Evolutionary conservation across 2,888 invertebrate genomes (phyloP).

Genomic region (Odontocolon sp.): DNA sequence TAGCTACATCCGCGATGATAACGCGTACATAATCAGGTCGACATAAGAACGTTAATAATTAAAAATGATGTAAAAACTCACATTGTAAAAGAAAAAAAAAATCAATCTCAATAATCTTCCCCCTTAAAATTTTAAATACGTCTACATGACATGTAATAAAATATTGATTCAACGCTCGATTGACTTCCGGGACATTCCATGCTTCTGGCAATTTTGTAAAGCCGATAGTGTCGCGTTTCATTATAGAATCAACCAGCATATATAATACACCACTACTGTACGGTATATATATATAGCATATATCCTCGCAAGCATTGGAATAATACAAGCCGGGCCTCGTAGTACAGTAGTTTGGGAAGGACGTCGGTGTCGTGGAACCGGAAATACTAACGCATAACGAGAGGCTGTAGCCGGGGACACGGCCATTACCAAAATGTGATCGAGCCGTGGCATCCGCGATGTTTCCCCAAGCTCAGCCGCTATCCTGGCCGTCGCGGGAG

Average conservation of each 20-base stretch:
- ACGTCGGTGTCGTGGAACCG: conserved; percentile 50
- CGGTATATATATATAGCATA: conserved; percentile 24
- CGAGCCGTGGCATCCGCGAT: conserved; percentile 59
- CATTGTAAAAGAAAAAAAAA: neutral
- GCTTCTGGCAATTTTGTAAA: conserved; percentile 57
- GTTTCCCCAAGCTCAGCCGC: conserved; percentile 58
- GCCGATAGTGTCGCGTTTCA: conserved; percentile 54
- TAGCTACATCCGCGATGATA: conserved; percentile 47
- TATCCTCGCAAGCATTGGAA: conserved; percentile 55
- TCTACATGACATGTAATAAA: conserved; percentile 53
- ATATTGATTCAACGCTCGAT: conserved; percentile 59
- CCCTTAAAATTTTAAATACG: too few relatives aligned
- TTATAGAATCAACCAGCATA: neutral
- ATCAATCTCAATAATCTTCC: too few relatives aligned
- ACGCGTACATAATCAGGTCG: conserved; percentile 56
- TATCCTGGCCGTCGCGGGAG: conserved; percentile 28
- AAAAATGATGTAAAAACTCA: neutral
- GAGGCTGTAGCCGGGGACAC: conserved; percentile 56
- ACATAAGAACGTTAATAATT: conserved; percentile 28
- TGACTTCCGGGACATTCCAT: conserved; percentile 15
- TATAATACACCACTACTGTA: conserved; percentile 17
- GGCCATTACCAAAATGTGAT: conserved; percentile 61
- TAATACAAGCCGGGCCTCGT: conserved; percentile 41
- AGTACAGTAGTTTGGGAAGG: conserved; percentile 27
- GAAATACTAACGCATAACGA: conserved; percentile 59